These are phyloP conservation scores for Merodon equestris DNA, from an alignment of 2,888 invertebrate genomes.

Conservation along the genomic window DNA sequence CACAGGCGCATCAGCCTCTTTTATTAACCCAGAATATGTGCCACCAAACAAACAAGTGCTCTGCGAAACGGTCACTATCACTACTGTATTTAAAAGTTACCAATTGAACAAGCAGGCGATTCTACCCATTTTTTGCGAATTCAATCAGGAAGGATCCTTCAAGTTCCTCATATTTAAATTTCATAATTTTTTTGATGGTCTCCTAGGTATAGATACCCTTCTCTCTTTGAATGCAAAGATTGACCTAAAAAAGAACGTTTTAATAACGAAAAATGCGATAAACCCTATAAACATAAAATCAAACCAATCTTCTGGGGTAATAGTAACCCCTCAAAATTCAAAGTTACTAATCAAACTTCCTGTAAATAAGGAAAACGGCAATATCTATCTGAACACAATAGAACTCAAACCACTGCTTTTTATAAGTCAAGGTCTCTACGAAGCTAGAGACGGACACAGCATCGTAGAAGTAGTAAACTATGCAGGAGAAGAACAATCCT, in stretches of 20 bases:
- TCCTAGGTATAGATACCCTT: constrained; percentile 12
- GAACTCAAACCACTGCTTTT: constrained; percentile 16
- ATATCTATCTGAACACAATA: background rate
- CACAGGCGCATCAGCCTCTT: no score
- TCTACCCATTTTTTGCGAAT: no score
- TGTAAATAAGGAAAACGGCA: background rate
- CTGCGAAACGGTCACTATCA: no score
- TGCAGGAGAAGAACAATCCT: background rate
- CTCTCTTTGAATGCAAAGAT: constrained; percentile 7
- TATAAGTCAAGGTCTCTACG: no score
- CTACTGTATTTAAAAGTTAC: no score
- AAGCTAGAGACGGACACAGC: no score
- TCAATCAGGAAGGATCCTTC: no score
- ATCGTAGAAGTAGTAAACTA: no score
- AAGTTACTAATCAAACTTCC: constrained; percentile 2
- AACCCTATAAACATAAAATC: background rate
- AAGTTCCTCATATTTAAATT: no score
- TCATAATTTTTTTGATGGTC: constrained; percentile 26
- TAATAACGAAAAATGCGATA: background rate
- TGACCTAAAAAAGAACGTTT: background rate
- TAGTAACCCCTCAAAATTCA: background rate
- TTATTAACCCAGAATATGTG: no score
- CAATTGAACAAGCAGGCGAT: no score
- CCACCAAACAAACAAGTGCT: no score
- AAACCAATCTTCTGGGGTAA: background rate